Base-by-base conservation (phyloP, 2,113 vertebrate species). In the Andinoacara biseriatus region DNA sequence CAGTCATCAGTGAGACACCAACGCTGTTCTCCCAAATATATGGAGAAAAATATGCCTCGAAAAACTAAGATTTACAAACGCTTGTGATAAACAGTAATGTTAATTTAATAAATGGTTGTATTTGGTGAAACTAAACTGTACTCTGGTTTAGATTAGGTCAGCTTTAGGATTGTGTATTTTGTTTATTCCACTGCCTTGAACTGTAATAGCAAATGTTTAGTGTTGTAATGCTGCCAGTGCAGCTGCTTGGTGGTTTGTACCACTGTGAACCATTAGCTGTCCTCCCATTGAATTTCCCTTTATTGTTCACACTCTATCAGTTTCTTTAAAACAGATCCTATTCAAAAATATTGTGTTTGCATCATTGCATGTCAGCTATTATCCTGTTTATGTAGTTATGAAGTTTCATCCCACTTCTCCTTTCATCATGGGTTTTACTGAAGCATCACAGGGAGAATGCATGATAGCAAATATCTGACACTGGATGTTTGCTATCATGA, bases 1-100 rank as follows among this genome's bases (percentile, higher is more conserved):
- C 86, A 75, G 90, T 88, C 86, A 82, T 61, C 80, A 63, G 62
- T 80, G 31, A 87, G 80, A 82, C 86, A 80, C 80, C 60, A 78
- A 56, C 59, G 35, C 78, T 56, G 79, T 78, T 60, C 81, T 84
- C 74, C 26, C 43, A 69, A 24, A 26, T 69, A 38, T 38, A 38
- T 38, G 35, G 8, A 38, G 35, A 38, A 8, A 9, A 38, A 38
- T 9, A 38, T 38, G 35, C 7, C 35, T 38, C 2, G 9, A 38
- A 10, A 38, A 33, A 7, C 33, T 38, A 38, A 1, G 35, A 9
- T 38, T 38, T 38, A 38, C 35, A 38, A 6, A 38, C 10, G 35
- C 35, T 38, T 8, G 35, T 9, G 8, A 38, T 38, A 8, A 10
- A 38, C 35, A 38, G 9, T 38, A 38, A 38, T 38, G 35, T 38